Conservation (phyloP, 2,888 invertebrate species). For the Papilio demoleus region DNA sequence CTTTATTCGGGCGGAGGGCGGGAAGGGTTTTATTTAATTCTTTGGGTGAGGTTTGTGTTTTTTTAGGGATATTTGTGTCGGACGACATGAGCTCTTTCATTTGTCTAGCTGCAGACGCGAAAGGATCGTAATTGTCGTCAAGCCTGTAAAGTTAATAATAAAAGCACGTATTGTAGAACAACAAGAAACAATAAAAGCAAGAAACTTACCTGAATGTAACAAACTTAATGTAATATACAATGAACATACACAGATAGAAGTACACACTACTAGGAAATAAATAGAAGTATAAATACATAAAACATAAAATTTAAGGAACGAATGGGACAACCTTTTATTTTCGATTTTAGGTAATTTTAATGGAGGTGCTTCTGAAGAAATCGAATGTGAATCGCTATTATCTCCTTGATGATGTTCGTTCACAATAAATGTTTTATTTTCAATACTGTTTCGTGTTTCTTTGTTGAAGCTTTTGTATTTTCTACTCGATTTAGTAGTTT, state of each 20-base stretch:
- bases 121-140: constrained; percentile 89
- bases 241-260: not conserved
- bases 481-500: constrained; percentile 60
- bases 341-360: constrained; percentile 76
- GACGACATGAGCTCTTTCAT: constrained; percentile 91
- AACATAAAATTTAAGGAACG: not conserved
- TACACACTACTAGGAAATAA: not conserved
- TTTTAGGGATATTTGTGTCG: constrained; percentile 82
- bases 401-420: constrained; percentile 57
- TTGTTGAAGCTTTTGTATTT: constrained; percentile 65
- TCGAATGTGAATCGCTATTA: constrained; percentile 65
- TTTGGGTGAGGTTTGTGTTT: constrained; percentile 69
- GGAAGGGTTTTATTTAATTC: constrained; percentile 76
- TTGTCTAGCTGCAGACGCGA: constrained; percentile 90
- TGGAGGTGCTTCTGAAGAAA: constrained; percentile 70
- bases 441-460: constrained; percentile 59
- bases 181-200: too few species aligned
- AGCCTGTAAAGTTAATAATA: constrained; percentile 63
- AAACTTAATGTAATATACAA: not conserved
- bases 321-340: constrained; percentile 63
- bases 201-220: not conserved
- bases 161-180: constrained; percentile 47
- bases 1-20: constrained; percentile 69
- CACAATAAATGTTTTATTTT: constrained; percentile 70
- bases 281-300: not conserved